Percentiles rank a stretch among this genome's conserved stretches.
Evolutionary conservation across 2,797 vertebrate genomes (phyloP).

Genomic region (Trematomus bernacchii): DNA sequence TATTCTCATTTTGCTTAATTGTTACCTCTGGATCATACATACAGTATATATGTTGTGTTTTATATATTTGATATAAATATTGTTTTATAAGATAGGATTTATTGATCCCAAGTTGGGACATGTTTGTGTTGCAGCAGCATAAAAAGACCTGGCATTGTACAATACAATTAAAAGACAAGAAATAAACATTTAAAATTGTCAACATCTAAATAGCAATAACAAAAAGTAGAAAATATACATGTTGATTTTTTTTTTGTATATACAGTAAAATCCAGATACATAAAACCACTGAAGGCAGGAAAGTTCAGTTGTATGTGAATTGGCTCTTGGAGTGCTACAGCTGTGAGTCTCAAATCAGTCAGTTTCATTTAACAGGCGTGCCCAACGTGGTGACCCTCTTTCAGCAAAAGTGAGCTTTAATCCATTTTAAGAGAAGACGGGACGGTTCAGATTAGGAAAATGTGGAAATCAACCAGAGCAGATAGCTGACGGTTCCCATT

Average conservation of each 20-base stretch:
- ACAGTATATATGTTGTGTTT: background rate
- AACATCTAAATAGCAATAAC: too few relatives aligned
- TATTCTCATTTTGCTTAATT: conserved; percentile 23
- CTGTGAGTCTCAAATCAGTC: conserved; percentile 44
- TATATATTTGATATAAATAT: background rate
- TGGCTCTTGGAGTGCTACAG: conserved; percentile 12
- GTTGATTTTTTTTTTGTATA: conserved; percentile 41
- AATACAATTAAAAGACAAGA: too few relatives aligned
- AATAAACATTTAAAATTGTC: too few relatives aligned
- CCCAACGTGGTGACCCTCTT: conserved; percentile 62
- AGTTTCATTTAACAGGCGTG: conserved; percentile 51
- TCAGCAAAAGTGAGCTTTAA: conserved; percentile 69
- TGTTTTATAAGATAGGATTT: background rate
- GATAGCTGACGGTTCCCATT: conserved; percentile 73
- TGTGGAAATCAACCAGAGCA: conserved; percentile 68
- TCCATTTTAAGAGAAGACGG: conserved; percentile 72
- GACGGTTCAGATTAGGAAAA: conserved; percentile 74
- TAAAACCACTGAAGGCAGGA: conserved; percentile 15
- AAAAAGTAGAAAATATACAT: too few relatives aligned
- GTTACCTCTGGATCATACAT: conserved; percentile 28
- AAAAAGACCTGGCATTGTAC: too few relatives aligned
- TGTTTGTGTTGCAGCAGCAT: too few relatives aligned
- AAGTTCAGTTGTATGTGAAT: conserved; percentile 29
- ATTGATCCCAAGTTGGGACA: too few relatives aligned
- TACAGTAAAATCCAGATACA: conserved; percentile 24